Conservation (phyloP, 2,797 vertebrate species). For the Heteromormyrus szaboi region DNA sequence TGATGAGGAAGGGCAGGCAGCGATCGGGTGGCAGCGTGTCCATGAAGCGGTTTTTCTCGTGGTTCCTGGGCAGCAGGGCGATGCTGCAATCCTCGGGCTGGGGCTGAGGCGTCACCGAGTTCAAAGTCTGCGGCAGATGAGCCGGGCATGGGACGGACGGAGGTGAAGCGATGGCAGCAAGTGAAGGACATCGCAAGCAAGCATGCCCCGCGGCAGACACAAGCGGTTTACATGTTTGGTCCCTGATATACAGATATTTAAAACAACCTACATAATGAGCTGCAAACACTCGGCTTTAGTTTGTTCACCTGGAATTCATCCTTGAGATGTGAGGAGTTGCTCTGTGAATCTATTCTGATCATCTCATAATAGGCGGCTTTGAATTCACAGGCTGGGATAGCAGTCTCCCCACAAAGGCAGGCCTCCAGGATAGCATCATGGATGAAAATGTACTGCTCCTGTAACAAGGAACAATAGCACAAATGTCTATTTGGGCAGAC, state of each 20-base stretch:
- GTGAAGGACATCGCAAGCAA: neutral
- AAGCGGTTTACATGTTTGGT: neutral
- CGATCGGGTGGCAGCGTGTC: constrained; percentile 96
- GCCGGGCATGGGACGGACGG: neutral
- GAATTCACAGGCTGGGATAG: constrained; percentile 94
- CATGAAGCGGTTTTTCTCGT: constrained; percentile 99
- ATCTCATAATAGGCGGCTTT: constrained; percentile 98
- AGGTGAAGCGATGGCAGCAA: neutral
- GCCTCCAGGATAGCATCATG: constrained; percentile 98
- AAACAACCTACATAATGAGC: neutral
- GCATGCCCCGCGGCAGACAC: neutral
- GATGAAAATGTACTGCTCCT: constrained; percentile 99
- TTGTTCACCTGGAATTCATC: constrained; percentile 92
- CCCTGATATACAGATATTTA: neutral
- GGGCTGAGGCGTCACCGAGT: constrained; percentile 95
- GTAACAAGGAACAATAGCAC: constrained; percentile 2
- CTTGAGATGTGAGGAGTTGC: constrained; percentile 97
- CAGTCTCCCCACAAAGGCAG: constrained; percentile 95
- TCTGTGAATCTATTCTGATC: constrained; percentile 98
- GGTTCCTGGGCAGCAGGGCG: constrained; percentile 94
- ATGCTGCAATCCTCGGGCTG: constrained; percentile 99
- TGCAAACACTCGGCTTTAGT: neutral
- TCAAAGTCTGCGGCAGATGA: constrained; percentile 73
- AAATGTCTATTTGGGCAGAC: neutral
- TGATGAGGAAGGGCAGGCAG: constrained; percentile 98